Percentiles rank a stretch among this genome's conserved stretches.
phyloP scores from a whole-genome alignment of 2,888 invertebrate species.

The Dryadula phaetusa region DNA sequence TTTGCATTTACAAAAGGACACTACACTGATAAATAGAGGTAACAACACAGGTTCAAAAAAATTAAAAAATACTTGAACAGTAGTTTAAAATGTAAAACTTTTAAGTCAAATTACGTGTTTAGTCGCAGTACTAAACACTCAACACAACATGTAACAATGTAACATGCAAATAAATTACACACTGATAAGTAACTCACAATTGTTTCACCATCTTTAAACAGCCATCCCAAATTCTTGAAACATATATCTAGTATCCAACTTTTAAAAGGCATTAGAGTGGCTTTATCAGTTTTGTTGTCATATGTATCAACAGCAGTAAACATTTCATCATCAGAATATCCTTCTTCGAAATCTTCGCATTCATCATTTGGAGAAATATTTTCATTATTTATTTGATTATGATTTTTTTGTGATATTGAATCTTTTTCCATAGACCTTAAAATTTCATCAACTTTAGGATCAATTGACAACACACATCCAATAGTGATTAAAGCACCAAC shows the following conservation, averaged over 20 bases:
- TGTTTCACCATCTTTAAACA: slow-evolving; percentile 62
- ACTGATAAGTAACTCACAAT: slow-evolving; percentile 56
- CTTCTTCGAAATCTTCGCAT: slow-evolving; percentile 77
- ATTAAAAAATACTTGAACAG: no score
- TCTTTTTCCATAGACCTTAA: slow-evolving; percentile 82
- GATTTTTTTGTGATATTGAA: slow-evolving; percentile 54
- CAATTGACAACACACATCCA: slow-evolving; percentile 87
- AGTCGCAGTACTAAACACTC: no score
- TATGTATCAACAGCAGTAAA: slow-evolving; percentile 54
- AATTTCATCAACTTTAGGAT: slow-evolving; percentile 87
- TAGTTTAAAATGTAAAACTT: no score
- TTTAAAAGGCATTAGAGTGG: slow-evolving; percentile 65
- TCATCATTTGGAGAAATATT: slow-evolving; percentile 56
- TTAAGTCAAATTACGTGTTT: no score
- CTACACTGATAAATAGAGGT: no score
- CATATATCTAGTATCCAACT: slow-evolving; percentile 87
- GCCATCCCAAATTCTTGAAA: slow-evolving; percentile 82
- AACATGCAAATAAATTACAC: no score
- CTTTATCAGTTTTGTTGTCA: slow-evolving; percentile 44
- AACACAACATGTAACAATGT: no score
- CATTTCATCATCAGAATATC: slow-evolving; percentile 77
- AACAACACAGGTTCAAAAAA: no score
- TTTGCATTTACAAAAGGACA: no score
- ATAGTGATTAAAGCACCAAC: slow-evolving; percentile 90
- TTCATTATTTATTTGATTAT: slow-evolving; percentile 51